Conservation (phyloP, 2,888 invertebrate species). For the Leucoptera coffeella region DNA sequence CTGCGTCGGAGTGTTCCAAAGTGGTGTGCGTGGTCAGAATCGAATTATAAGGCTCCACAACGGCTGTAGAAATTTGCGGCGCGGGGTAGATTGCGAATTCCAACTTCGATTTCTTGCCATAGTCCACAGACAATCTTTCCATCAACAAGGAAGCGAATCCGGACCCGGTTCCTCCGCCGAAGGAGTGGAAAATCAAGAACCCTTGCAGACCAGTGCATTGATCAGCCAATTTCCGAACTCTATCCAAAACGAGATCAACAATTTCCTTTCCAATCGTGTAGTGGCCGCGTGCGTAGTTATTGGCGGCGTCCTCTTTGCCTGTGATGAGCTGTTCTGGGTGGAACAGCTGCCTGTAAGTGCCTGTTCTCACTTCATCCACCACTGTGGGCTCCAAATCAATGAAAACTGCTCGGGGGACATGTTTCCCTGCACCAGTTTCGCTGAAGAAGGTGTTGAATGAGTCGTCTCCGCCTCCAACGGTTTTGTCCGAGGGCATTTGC, state of each 20-base stretch:
- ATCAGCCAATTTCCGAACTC: slow-evolving; percentile 68
- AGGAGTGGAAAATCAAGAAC: slow-evolving; percentile 82
- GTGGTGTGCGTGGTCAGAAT: slow-evolving; percentile 86
- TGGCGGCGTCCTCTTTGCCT: slow-evolving; percentile 80
- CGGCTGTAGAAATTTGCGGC: slow-evolving; percentile 69
- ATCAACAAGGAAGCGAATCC: slow-evolving; percentile 82
- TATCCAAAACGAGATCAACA: slow-evolving; percentile 70
- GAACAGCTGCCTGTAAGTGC: slow-evolving; percentile 79
- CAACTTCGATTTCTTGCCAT: too few species aligned
- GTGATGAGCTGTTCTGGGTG: too few species aligned
- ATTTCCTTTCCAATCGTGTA: slow-evolving; percentile 86
- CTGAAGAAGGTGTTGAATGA: too few species aligned
- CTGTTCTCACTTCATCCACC: slow-evolving; percentile 75
- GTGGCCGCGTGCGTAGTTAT: slow-evolving; percentile 60
- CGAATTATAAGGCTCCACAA: slow-evolving; percentile 86
- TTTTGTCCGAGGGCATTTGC: slow-evolving; percentile 4
- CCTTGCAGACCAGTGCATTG: slow-evolving; percentile 78
- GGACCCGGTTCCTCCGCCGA: slow-evolving; percentile 78
- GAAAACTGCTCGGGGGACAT: slow-evolving; percentile 60
- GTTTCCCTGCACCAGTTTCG: slow-evolving; percentile 64
- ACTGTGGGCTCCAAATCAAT: slow-evolving; percentile 87
- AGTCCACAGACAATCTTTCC: slow-evolving; percentile 80
- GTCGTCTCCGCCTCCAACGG: slow-evolving; percentile 71
- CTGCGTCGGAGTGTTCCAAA: slow-evolving; percentile 79
- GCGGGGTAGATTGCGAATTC: slow-evolving; percentile 88